phyloP scores from a whole-genome alignment of 2,113 vertebrate genomes.

The Leucoraja erinaceus region DNA sequence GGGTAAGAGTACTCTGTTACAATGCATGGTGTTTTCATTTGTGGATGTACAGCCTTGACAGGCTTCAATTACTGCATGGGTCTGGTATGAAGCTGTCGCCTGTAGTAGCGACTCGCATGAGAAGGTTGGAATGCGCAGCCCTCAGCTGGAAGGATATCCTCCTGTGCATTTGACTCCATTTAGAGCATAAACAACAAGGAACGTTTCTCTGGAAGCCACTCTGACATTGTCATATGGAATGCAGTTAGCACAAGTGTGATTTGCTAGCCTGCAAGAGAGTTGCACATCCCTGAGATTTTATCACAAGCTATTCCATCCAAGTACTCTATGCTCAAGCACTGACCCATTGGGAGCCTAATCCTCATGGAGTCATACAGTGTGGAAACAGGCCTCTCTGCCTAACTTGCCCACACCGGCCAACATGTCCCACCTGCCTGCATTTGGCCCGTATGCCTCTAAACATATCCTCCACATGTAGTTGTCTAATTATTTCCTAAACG shows the following conservation, averaged over 20 bases:
- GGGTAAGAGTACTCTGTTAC: background rate
- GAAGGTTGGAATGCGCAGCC: slow-evolving; percentile 12
- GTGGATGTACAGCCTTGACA: background rate
- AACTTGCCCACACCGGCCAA: no score
- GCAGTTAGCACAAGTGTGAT: background rate
- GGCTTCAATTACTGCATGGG: slow-evolving; percentile 20
- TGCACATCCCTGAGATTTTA: no score
- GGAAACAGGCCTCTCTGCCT: no score
- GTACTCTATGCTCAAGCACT: no score
- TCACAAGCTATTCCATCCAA: no score
- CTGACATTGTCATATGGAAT: background rate
- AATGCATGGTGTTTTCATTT: background rate
- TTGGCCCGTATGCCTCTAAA: no score
- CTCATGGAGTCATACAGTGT: no score
- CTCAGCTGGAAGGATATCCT: background rate
- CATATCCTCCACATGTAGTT: no score
- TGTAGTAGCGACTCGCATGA: background rate
- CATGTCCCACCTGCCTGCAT: no score
- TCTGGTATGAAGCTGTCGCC: slow-evolving; percentile 23
- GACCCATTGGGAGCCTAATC: no score
- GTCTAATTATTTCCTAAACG: no score
- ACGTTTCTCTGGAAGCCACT: background rate
- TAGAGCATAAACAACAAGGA: background rate
- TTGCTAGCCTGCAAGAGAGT: background rate
- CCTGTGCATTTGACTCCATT: slow-evolving; percentile 16